phyloP scores from a whole-genome alignment of 35 echinoderm and acorn worm species.

The Heliocidaris tuberculata region DNA sequence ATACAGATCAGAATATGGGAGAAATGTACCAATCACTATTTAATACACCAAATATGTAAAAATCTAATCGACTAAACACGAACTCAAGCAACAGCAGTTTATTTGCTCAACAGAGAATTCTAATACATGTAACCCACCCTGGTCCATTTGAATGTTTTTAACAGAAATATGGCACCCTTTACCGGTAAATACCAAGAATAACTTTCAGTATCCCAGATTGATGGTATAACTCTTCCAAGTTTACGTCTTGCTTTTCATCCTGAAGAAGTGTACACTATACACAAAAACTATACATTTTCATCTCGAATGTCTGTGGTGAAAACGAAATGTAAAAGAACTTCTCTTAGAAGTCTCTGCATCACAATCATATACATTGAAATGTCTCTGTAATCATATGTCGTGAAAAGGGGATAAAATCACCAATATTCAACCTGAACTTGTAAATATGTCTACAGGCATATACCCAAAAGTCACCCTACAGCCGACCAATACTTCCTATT shows the following conservation, averaged over 20 bases:
- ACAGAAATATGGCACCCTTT: too few species aligned
- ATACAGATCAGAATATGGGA: not conserved
- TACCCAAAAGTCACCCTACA: not conserved
- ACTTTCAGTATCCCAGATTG: too few species aligned
- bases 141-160: not conserved
- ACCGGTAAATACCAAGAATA: too few species aligned
- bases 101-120: not conserved
- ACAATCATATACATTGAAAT: not conserved
- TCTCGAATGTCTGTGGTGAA: not conserved
- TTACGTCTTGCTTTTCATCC: too few species aligned
- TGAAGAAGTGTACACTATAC: not conserved
- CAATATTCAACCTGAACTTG: not conserved
- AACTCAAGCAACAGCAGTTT: not conserved
- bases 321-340: not conserved
- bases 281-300: not conserved
- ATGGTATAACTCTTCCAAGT: too few species aligned
- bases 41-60: slow-evolving; percentile 8
- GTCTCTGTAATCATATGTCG: not conserved
- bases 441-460: not conserved
- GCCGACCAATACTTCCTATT: too few species aligned
- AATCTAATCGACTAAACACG: not conserved
- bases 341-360: slow-evolving; percentile 12
- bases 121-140: not conserved
- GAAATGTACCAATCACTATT: not conserved
- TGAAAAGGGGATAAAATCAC: not conserved